Evolutionary conservation across 1,140 invertebrate genomes (phyloP), one percentile per base, ranked within the genome.

Genomic region (Trachymyrmex cornetzi): DNA sequence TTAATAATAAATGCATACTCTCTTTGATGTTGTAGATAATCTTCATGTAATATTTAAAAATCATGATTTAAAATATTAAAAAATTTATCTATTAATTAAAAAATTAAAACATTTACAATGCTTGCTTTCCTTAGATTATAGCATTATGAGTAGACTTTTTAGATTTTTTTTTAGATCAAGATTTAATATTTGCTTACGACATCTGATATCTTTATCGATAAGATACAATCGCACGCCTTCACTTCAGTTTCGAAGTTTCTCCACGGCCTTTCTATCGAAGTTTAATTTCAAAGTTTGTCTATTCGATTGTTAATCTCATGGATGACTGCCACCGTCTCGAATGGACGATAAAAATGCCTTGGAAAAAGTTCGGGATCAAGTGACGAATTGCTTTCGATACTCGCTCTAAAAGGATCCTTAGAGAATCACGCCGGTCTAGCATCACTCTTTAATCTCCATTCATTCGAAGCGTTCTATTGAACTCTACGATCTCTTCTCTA

Each of bases 311-410:
- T 59, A 79, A 79, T 90, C 77, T 89, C 61, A 55, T 30, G 16
- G 16, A 48, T 79, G 77, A 74, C 87, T 59, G 53, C 53, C 34
- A 69, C 44, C 44, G 88, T 86, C 82, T 27, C 63, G 30, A 19
- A 2, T 7, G 55, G 57, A 50, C n/a, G 12, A 50, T 64, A 88
- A 88, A 88, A 81, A 74, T 84, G 24, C 57, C 22, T 12, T 30
- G 44, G 27, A 48, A 88, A 79, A 88, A 87, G 77, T 59, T 57
- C 24, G 48, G 22, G 38, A 38, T 14, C 63, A 81, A 87, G 66
- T 85, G 88, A 90, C 88, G 89, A 85, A 90, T 90, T 77, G 86
- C 86, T 50, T 57, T 77, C 66, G 88, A 71, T 87, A 63, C 61
- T 82, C 59, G 57, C 59, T 87, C 19, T 69, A 44, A 50, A 75